Conservation (phyloP, 2,888 invertebrate species). For the Himalopsyche anomala region DNA sequence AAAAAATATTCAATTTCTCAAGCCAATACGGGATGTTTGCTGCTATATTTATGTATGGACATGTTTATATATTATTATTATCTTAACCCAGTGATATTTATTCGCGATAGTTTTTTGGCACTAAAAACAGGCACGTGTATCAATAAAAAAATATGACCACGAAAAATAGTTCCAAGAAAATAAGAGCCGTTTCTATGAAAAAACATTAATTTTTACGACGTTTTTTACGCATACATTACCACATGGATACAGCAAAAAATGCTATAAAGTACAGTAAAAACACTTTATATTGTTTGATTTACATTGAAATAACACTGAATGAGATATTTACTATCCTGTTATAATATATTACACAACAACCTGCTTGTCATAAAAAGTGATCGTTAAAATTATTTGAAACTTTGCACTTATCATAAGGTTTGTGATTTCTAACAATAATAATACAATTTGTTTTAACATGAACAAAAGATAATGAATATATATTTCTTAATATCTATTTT, state of each 20-base stretch:
- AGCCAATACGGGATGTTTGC: no score
- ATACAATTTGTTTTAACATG: no score
- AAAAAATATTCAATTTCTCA: no score
- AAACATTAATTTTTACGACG: slow-evolving; percentile 18
- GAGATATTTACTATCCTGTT: slow-evolving; percentile 8
- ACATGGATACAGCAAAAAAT: neutral
- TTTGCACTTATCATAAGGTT: neutral
- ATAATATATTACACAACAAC: neutral
- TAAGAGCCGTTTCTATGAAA: slow-evolving; percentile 10
- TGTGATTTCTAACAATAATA: no score
- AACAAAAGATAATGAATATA: no score
- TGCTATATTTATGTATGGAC: no score
- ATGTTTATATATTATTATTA: no score
- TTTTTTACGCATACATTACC: slow-evolving; percentile 19
- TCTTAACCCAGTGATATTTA: no score
- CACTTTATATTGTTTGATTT: slow-evolving; percentile 16
- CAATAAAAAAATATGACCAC: no score
- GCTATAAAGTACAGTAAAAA: neutral
- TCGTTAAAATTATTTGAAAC: neutral
- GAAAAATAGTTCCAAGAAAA: slow-evolving; percentile 8
- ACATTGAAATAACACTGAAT: neutral
- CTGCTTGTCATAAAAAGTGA: neutral
- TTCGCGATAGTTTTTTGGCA: neutral
- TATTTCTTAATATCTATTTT: no score
- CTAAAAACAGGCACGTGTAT: neutral